Percentiles rank a stretch among this genome's conserved stretches.
Conservation (phyloP, 2,888 invertebrate species). For the Lobophora halterata region DNA sequence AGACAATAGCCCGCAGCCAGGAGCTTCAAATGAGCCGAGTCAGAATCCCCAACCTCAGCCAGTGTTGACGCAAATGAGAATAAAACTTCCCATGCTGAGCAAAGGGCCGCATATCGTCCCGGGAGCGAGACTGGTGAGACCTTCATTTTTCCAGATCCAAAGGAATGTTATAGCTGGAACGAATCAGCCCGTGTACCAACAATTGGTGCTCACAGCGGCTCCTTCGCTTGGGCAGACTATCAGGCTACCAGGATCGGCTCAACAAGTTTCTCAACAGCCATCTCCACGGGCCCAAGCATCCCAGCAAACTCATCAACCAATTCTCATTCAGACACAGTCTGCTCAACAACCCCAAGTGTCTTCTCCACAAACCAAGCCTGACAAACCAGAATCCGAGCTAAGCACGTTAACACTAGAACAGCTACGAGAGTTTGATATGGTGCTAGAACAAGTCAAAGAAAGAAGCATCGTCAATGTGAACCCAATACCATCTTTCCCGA, state of each 20-base stretch:
- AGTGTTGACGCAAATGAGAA: constrained; percentile 77
- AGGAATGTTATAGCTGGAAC: constrained; percentile 81
- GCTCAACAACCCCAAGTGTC: constrained; percentile 13
- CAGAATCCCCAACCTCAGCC: constrained; percentile 54
- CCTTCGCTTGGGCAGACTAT: constrained; percentile 70
- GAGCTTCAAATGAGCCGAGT: constrained; percentile 47
- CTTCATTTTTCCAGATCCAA: constrained; percentile 82
- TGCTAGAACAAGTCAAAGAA: constrained; percentile 90
- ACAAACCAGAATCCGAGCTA: constrained; percentile 78
- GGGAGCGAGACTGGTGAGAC: constrained; percentile 78
- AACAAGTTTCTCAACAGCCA: constrained; percentile 42
- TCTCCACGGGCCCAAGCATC: constrained; percentile 55
- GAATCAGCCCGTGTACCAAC: constrained; percentile 77
- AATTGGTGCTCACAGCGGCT: constrained; percentile 72
- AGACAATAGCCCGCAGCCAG: constrained; percentile 52
- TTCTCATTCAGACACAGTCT: constrained; percentile 12
- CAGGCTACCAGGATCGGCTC: constrained; percentile 56
- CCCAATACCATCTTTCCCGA: constrained; percentile 58
- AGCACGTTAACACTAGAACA: constrained; percentile 89
- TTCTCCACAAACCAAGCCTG: constrained; percentile 19
- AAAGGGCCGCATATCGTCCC: constrained; percentile 79
- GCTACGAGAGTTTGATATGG: constrained; percentile 89
- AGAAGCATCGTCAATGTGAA: constrained; percentile 84
- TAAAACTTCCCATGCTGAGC: constrained; percentile 75
- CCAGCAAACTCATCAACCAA: constrained; percentile 13